Evolutionary conservation across 2,888 invertebrate species (phyloP), one percentile per base, ranked within the genome.

Genomic region (Drosophila phalerata): DNA sequence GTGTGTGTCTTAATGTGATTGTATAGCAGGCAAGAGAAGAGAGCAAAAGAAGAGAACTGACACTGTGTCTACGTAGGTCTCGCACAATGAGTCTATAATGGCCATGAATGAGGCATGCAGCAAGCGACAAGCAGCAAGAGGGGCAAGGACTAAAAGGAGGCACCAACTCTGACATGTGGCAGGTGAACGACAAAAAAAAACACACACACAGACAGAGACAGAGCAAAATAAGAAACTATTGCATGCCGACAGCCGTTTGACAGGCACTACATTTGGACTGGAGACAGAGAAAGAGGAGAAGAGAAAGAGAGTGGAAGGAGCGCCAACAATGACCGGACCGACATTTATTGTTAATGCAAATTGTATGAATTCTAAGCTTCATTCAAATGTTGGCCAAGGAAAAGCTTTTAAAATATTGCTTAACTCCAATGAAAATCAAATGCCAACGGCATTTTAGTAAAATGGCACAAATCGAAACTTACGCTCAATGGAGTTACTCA

Each of bases 181-280:
- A 81, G 84, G 81, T 84, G 79, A 70, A 30, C 34, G 51, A 67
- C 64, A 56, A 17, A 43, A 37, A 45, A 42, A 25, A 37, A 30
- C 48, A 17, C 13, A n/a, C 51, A 17, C 13, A 11, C 8, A 62
- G 48, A 15, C 28, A 13, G 15, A 15, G 15, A 10, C 11, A 56
- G 47, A 43, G 48, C 10, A 42, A 43, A 30, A 51, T 13, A 52
- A 56, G 49, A 61, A 65, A 65, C 65, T 61, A 64, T 68, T 66
- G 62, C 68, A 79, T 71, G 77, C 51, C 77, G 83, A 80, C 85
- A 82, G 80, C 72, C 81, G 68, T 82, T 82, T 82, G 85, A 82
- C 81, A 80, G 81, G 42, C 85, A 69, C 70, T 71, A 77, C 85
- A 69, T 77, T 70, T 77, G 72, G 67, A 60, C 60, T n/a, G 22